Base-by-base conservation (phyloP, 92 coral and sea anemone species). In the Micromussa lordhowensis region DNA sequence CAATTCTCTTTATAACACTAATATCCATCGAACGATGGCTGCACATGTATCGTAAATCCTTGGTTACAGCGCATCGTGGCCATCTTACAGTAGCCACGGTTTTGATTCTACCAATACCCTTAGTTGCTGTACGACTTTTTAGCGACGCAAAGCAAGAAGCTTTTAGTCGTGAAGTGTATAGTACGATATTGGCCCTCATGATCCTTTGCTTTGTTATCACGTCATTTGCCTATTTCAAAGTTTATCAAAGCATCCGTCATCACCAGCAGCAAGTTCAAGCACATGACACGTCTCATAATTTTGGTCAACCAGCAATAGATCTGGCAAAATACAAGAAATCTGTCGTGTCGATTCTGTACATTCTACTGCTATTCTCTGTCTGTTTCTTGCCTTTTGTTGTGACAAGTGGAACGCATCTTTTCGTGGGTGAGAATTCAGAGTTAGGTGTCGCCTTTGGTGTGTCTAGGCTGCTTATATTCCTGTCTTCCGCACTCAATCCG, bases 11-110 rank as follows among this genome's bases (percentile, higher is more conserved):
- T 28, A 68, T 82, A 17, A 64, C 77, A 14, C 26, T 68, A 3
- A 66, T 82, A 36, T 68, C 86, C 13, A 30, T 68, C 28, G 86
- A 82, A 38, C 35, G 86, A 36, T 82, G 86, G 63, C 26, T 68
- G 77, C 48, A 82, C 44, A 82, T 66, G 86, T 40, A 38, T 82
- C 86, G 77, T 6, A 14, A 30, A 44, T 58, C 40, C 16, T 5
- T 82, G 26, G n/a, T 44, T 29, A 82, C 76, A 66, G 40, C 36
- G 3, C 75, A 8, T 36, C 77, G 86, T 48, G 21, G 58, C 17
- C 48, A n/a, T 29, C 11, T 81, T 1, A 26, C 36, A 13, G 21
- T 49, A 6, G 28, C 32, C 21, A 22, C 28, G 3, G 13, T 81
- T 10, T 32, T 68, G 36, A 58, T 81, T 28, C 24, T 81, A 19